Evolutionary conservation across 2,113 vertebrate species (phyloP).

Genomic region (Erythrolamprus reginae): DNA sequence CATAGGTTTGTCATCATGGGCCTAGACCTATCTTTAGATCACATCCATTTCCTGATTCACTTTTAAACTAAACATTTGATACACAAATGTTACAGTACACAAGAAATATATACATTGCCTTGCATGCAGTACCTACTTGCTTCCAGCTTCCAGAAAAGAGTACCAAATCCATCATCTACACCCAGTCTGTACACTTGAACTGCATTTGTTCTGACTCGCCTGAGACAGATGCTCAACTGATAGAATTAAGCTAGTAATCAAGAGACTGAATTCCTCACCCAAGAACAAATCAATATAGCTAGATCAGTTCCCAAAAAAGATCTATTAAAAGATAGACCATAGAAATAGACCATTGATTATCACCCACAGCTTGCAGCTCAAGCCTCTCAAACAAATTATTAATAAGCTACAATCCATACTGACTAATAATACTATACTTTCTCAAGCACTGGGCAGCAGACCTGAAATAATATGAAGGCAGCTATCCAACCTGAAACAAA

Average conservation of each 20-base stretch:
- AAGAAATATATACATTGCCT: background rate
- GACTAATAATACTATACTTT: background rate
- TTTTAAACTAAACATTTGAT: background rate
- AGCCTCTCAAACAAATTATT: background rate
- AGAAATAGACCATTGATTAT: background rate
- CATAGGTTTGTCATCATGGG: too few species aligned
- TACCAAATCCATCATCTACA: background rate
- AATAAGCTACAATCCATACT: background rate
- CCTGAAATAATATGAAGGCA: background rate
- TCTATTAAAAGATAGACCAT: background rate
- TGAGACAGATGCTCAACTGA: background rate
- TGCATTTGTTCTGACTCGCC: background rate
- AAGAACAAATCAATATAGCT: background rate
- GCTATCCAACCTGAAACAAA: background rate
- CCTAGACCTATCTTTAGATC: too few species aligned
- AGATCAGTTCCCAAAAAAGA: background rate
- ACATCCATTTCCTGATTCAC: background rate
- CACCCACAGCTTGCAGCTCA: background rate
- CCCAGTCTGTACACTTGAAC: background rate
- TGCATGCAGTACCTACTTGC: background rate
- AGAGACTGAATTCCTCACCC: background rate
- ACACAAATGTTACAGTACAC: background rate
- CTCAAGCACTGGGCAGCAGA: background rate
- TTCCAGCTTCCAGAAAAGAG: background rate
- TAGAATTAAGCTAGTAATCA: background rate